Percentiles rank a stretch among this genome's conserved stretches.
Evolutionary conservation across 2,888 invertebrate genomes (phyloP).

Genomic region (Rotaria socialis): DNA sequence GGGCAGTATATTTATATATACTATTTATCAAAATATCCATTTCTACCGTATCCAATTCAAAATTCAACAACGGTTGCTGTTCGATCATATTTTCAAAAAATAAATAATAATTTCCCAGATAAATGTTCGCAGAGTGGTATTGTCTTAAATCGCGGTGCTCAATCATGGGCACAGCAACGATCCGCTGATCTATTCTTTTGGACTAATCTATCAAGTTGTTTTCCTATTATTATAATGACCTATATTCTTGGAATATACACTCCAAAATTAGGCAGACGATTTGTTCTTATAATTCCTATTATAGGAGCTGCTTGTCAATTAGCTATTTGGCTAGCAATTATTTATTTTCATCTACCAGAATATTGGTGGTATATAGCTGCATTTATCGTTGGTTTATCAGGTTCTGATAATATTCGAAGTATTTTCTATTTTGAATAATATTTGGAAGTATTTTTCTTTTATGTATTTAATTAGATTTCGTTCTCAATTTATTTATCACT

Average conservation of each 20-base stretch:
- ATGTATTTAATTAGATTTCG: background rate
- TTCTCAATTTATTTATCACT: background rate
- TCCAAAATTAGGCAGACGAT: background rate
- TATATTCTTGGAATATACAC: background rate
- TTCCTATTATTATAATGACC: background rate
- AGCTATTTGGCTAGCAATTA: background rate
- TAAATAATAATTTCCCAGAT: background rate
- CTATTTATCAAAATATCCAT: background rate
- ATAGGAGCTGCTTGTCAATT: background rate
- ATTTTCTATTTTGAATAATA: no score
- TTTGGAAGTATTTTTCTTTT: no score
- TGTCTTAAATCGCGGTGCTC: background rate
- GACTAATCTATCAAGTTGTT: background rate
- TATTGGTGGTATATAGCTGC: slow-evolving; percentile 24
- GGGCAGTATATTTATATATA: background rate
- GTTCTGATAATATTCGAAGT: background rate
- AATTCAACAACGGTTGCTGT: background rate
- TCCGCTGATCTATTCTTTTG: background rate
- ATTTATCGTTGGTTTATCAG: background rate
- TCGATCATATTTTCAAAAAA: background rate
- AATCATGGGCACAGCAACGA: background rate
- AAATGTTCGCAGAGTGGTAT: background rate
- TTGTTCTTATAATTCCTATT: background rate
- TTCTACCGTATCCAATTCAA: background rate
- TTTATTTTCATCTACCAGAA: slow-evolving; percentile 5